Evolutionary conservation across 1,140 invertebrate species (phyloP), one percentile per base, ranked within the genome.

Genomic region (Camponotus floridanus): DNA sequence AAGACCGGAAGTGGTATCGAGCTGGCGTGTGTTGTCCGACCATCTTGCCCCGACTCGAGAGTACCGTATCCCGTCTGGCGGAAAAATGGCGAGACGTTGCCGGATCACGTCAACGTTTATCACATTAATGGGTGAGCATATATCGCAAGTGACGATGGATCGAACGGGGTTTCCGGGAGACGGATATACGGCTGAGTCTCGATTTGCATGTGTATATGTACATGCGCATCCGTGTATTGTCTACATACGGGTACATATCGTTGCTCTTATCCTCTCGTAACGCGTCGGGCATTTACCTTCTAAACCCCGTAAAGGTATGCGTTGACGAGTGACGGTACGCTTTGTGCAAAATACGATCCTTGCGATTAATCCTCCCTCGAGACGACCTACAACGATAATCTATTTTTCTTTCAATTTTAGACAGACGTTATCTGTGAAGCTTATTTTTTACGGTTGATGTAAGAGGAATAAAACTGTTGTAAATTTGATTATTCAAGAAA

Each of bases 1-100:
- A 95, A 95, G 88, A 94, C 93, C 76, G 95, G 95, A 92, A 95
- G 94, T 79, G 90, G 92, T 80, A 94, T 95, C 68, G 94, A 95
- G 88, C 90, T 95, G 39, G 91, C 92, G 36, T 95, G 95, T 62
- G 87, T 93, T 65, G 93, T 93, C 18, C 91, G 90, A 59, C 91
- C 93, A 36, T 93, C 93, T 55, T 91, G 88, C 26, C 89, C 91
- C 15, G 89, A 91, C 57, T 92, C 92, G 45, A 92, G 88, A 85
- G 91, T 94, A 42, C 93, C 94, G 26, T 87, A 94, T 92, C 94
- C 94, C 39, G 92, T 93, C 36, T 95, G 94, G 94, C 92, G 87
- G 83, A 95, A 95, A 93, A 93, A 94, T 91, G 92, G 93, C n/a
- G 87, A 92, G 61, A 90, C 70, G 45, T 76, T 95, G 61, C 92